Base-by-base conservation (phyloP, 2,888 invertebrate genomes). In the Empis stercorea region DNA sequence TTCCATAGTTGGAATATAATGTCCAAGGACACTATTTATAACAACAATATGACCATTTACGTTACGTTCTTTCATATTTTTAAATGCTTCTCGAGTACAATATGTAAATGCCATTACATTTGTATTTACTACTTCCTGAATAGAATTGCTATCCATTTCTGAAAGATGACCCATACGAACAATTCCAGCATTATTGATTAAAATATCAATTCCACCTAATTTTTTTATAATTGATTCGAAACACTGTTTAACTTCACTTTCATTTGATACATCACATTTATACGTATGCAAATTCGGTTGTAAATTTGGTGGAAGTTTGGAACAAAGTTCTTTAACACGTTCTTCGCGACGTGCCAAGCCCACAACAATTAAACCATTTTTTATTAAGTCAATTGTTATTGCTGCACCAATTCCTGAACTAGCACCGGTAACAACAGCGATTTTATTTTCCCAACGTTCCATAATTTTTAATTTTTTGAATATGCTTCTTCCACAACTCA, bases 371-470 rank as follows among this genome's bases (percentile, higher is more conserved):
- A 76, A 54, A 10, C 74, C 76, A 15, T 61, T 57, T 45, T 62
- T 56, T 1, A 66, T 66, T 13, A 74, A 58, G 30, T 62, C 59
- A 44, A 56, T 55, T 3, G 60, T 59, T 32, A 70, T 62, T 3
- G 64, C 66, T 9, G 67, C 68, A 14, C 73, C 77, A 46, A 77
- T 76, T 3, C 76, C 76, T 0, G 69, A 63, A 57, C 76, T 76
- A 4, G 75, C 76, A 13, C 76, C 77, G 1, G 76, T 77, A 49
- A 77, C 75, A 42, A 81, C 68, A 1, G 79, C 80, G 1, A 76
- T 73, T 61, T 75, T 76, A 47, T 75, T 76, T 6, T 57, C 56
- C 79, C 79, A 80, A 48, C 76, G 74, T 41, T 80, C 75, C 73
- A 76, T 73, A n/a, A n/a, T n/a, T n/a, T n/a, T n/a, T n/a, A n/a